A percentile compares a stretch with the other conserved stretches of the same genome.
Evolutionary conservation across 2,113 vertebrate genomes (phyloP).

Genomic region (Heteronetta atricapilla): DNA sequence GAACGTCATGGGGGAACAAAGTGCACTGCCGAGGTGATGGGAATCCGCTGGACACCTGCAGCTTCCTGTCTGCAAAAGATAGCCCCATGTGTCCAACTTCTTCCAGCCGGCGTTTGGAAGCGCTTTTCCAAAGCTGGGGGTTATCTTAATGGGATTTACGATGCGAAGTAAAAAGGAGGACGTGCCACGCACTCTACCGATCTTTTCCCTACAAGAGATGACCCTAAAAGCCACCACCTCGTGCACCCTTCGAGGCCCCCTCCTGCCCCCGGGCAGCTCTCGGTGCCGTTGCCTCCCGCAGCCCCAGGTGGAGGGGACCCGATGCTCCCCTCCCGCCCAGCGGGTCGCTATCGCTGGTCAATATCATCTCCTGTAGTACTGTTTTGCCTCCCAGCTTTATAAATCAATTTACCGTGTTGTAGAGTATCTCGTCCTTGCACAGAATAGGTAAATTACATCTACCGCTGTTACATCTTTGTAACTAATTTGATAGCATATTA

Average conservation of each 20-base stretch:
- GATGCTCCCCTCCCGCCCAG: too few species aligned
- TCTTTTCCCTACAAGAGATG: background rate
- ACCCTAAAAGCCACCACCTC: rapidly evolving
- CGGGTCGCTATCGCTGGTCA: background rate
- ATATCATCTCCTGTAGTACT: background rate
- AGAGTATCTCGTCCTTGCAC: background rate
- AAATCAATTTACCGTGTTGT: background rate
- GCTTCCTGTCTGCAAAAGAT: background rate
- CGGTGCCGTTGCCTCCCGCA: background rate
- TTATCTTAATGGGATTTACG: rapidly evolving
- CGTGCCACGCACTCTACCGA: rapidly evolving
- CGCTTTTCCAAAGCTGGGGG: background rate
- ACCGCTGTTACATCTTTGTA: background rate
- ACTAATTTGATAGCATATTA: background rate
- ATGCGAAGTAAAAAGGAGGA: background rate
- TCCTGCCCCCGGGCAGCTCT: background rate
- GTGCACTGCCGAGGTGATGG: background rate
- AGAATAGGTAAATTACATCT: background rate
- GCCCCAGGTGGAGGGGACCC: too few species aligned
- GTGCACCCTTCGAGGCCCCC: background rate
- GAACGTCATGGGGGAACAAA: background rate
- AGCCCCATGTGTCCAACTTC: background rate
- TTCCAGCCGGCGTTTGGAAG: background rate
- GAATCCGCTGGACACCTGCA: too few species aligned
- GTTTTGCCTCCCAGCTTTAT: background rate